Evolutionary conservation across 2,113 vertebrate genomes (phyloP).

Genomic region (Mastomys natalensis): DNA sequence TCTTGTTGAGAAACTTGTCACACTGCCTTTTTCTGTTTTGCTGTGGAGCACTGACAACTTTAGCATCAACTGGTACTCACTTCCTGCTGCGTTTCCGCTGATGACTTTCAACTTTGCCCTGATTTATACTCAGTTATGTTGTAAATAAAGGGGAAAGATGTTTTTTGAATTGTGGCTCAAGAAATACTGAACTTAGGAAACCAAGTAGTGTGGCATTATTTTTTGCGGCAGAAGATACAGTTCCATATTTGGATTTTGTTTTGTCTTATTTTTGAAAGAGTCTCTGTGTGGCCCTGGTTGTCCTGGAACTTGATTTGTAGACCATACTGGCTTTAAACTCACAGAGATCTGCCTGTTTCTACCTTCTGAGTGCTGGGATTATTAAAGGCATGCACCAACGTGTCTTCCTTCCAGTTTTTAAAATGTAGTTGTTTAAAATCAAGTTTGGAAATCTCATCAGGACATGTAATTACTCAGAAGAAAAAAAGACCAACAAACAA

Average conservation of each 20-base stretch:
- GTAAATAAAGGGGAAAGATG: background rate
- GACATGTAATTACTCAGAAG: background rate
- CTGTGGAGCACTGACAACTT: background rate
- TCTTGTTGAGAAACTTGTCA: slow-evolving; percentile 32
- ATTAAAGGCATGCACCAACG: background rate
- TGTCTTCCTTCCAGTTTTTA: background rate
- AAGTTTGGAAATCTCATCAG: background rate
- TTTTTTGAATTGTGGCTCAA: slow-evolving; percentile 37
- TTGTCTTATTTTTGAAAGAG: background rate
- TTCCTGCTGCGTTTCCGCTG: background rate
- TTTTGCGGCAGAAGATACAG: background rate
- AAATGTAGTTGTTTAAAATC: background rate
- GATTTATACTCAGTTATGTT: slow-evolving; percentile 19
- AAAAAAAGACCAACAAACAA: background rate
- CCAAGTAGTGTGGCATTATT: background rate
- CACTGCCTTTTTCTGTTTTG: slow-evolving; percentile 32
- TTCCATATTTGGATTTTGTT: slow-evolving; percentile 26
- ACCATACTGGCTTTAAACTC: background rate
- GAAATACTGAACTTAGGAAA: background rate
- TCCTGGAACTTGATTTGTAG: background rate
- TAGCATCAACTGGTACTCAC: background rate
- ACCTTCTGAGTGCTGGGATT: background rate
- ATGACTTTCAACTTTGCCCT: slow-evolving; percentile 10
- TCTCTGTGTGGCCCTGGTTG: background rate
- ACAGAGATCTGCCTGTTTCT: background rate